Conservation (phyloP, 2,888 invertebrate species). For the Sturmia bella region DNA sequence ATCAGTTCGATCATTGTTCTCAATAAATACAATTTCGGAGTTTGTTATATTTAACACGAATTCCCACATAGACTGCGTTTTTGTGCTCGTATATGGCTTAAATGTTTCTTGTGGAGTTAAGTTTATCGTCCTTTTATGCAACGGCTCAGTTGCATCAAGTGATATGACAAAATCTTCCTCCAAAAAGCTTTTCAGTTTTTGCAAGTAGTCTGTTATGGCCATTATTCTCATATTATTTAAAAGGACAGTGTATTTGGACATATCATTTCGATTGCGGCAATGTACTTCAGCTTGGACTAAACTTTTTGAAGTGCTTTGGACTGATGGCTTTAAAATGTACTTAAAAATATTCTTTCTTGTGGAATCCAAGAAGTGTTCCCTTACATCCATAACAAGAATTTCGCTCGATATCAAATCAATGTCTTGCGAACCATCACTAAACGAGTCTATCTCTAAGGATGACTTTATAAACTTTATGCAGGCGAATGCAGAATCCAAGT, state of each 20-base stretch:
- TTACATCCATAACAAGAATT: constrained; percentile 79
- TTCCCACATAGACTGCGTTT: constrained; percentile 82
- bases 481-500: constrained; percentile 85
- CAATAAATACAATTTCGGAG: constrained; percentile 96
- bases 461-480: constrained; percentile 96
- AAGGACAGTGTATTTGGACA: constrained; percentile 91
- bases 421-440: constrained; percentile 94
- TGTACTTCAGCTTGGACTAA: constrained; percentile 89
- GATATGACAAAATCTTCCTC: constrained; percentile 81
- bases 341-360: constrained; percentile 90
- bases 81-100: constrained; percentile 77
- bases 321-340: constrained; percentile 91
- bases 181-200: constrained; percentile 91
- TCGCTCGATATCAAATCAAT: constrained; percentile 95
- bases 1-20: constrained; percentile 93
- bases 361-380: constrained; percentile 70
- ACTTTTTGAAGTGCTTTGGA: constrained; percentile 77
- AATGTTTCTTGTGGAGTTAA: constrained; percentile 20
- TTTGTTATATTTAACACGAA: constrained; percentile 96
- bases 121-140: background rate
- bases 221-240: constrained; percentile 97
- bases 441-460: constrained; percentile 91
- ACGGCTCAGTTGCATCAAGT: constrained; percentile 28
- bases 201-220: constrained; percentile 97
- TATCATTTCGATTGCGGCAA: constrained; percentile 86